A percentile compares a stretch with the other conserved stretches of the same genome.
These are phyloP conservation scores for Hemiprocne comata DNA, from an alignment of 2,113 vertebrate species.

Conservation along the genomic window DNA sequence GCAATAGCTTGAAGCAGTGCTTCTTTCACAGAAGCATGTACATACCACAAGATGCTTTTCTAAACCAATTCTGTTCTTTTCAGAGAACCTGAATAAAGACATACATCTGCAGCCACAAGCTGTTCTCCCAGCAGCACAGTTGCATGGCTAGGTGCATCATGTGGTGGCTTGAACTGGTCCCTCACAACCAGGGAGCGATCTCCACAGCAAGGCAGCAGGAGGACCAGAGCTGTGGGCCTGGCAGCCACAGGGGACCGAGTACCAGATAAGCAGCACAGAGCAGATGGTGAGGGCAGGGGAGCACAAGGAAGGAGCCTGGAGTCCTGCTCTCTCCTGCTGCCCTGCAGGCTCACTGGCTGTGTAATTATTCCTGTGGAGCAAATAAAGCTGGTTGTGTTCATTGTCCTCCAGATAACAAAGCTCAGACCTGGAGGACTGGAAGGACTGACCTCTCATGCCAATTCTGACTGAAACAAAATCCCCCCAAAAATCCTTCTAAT, in stretches of 20 bases:
- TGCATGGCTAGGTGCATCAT: not conserved
- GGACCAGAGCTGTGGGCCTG: not conserved
- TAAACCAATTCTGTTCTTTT: not conserved
- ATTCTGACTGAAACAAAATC: not conserved
- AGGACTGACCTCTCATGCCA: slow-evolving; percentile 6
- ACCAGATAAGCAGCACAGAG: not conserved
- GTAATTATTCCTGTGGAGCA: slow-evolving; percentile 24
- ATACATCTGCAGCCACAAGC: not conserved
- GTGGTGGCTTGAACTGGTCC: not conserved
- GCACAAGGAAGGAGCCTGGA: not conserved
- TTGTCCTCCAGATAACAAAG: slow-evolving; percentile 31
- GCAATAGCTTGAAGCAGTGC: not conserved
- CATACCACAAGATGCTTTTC: not conserved
- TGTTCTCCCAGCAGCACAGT: not conserved
- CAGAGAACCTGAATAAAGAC: not conserved
- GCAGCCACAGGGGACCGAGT: not conserved
- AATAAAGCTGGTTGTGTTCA: not conserved
- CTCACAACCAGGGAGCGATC: not conserved
- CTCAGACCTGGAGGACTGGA: not conserved
- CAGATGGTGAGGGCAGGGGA: slow-evolving; percentile 59
- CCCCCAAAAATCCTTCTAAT: not conserved
- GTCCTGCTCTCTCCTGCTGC: slow-evolving; percentile 27
- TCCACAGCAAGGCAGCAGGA: not conserved
- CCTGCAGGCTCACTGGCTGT: slow-evolving; percentile 36
- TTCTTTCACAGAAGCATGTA: not conserved